Evolutionary conservation across 1,140 invertebrate species (phyloP).

Genomic region (Prorops nasuta): DNA sequence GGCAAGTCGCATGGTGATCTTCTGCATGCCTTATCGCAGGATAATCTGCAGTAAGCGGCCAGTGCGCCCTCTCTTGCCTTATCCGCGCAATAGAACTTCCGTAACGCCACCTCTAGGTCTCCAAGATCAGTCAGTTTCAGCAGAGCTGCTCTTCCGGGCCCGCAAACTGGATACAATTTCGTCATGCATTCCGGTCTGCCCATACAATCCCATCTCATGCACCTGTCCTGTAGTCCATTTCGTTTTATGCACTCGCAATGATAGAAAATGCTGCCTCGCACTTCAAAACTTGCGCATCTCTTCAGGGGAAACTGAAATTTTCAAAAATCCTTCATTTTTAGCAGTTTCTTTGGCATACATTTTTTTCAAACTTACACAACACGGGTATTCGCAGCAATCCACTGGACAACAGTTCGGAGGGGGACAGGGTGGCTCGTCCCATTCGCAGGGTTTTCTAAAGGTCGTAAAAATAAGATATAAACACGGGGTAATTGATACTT

Average conservation of each 20-base stretch:
- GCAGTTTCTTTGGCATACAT: neutral
- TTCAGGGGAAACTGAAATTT: slow-evolving; percentile 31
- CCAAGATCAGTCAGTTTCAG: slow-evolving; percentile 46
- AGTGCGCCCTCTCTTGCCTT: slow-evolving; percentile 34
- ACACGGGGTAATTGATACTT: neutral
- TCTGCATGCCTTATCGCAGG: slow-evolving; percentile 17
- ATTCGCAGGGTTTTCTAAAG: slow-evolving; percentile 49
- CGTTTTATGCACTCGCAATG: slow-evolving; percentile 72
- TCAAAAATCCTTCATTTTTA: too few species aligned
- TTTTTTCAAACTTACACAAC: neutral
- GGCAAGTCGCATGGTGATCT: slow-evolving; percentile 4
- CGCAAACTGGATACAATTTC: slow-evolving; percentile 66
- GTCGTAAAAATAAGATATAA: slow-evolving; percentile 6
- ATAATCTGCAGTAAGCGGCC: slow-evolving; percentile 39
- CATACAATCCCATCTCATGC: slow-evolving; percentile 66
- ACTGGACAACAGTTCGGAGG: slow-evolving; percentile 21
- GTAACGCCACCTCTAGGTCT: slow-evolving; percentile 32
- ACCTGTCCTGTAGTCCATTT: slow-evolving; percentile 76
- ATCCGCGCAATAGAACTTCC: slow-evolving; percentile 40
- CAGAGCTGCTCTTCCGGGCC: slow-evolving; percentile 55
- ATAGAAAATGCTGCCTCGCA: slow-evolving; percentile 66
- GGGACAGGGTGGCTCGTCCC: slow-evolving; percentile 41
- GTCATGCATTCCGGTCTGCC: slow-evolving; percentile 67
- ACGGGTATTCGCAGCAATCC: neutral
- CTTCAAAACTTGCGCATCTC: slow-evolving; percentile 63